phyloP scores from a whole-genome alignment of 2,888 invertebrate genomes.

The Heliconius sara region DNA sequence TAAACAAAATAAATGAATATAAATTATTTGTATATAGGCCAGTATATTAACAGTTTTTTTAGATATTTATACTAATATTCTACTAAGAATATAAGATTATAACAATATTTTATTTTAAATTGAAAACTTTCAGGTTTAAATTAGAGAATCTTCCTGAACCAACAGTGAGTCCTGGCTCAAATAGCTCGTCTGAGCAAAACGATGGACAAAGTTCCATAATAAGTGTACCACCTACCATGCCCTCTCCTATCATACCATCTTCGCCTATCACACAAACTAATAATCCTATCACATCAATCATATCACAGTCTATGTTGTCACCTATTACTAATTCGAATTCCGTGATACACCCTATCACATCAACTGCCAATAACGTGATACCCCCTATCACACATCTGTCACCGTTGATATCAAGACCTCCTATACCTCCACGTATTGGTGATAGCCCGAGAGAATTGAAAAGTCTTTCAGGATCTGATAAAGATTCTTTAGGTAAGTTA shows the following conservation, averaged over 20 bases:
- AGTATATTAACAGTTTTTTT: too few species aligned
- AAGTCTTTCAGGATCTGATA: slow-evolving; percentile 63
- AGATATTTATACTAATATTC: neutral
- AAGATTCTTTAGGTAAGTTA: slow-evolving; percentile 68
- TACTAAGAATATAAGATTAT: neutral
- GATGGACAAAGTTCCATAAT: slow-evolving; percentile 78
- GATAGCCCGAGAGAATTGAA: slow-evolving; percentile 69
- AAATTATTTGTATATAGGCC: too few species aligned
- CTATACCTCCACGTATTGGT: slow-evolving; percentile 64
- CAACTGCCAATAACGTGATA: slow-evolving; percentile 3
- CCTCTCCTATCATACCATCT: slow-evolving; percentile 54
- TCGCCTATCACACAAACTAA: slow-evolving; percentile 49
- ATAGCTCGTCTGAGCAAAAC: slow-evolving; percentile 79
- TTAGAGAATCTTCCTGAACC: slow-evolving; percentile 72
- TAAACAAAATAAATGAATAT: neutral
- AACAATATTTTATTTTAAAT: neutral
- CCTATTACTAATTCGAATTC: slow-evolving; percentile 34
- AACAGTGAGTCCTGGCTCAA: slow-evolving; percentile 78
- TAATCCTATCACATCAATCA: slow-evolving; percentile 41
- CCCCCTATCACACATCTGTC: slow-evolving; percentile 54
- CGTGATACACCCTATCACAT: slow-evolving; percentile 5
- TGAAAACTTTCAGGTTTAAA: slow-evolving; percentile 65
- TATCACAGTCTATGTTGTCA: slow-evolving; percentile 47
- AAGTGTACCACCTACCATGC: slow-evolving; percentile 58
- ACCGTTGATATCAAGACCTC: slow-evolving; percentile 66